Conservation (phyloP, 2,888 invertebrate species). For the Phyllotreta cruciferae region DNA sequence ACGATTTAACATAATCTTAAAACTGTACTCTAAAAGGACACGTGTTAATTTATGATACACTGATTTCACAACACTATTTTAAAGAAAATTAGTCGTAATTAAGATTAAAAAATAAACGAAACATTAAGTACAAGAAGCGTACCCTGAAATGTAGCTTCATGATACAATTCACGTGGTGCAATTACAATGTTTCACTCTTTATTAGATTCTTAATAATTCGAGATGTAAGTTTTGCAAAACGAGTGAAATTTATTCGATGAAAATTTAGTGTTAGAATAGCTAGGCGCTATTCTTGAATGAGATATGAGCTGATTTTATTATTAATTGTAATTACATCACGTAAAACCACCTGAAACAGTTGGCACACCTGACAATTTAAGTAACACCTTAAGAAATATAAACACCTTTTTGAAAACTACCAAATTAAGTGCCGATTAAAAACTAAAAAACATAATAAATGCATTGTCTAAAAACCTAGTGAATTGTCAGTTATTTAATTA, state of each 20-base stretch:
- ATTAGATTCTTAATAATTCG: no score
- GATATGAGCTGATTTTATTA: no score
- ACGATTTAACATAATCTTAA: constrained; percentile 17
- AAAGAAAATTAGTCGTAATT: constrained; percentile 6
- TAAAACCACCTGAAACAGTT: no score
- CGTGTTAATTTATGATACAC: constrained; percentile 11
- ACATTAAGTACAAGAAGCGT: constrained; percentile 28
- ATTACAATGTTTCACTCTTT: no score
- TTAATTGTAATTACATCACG: no score
- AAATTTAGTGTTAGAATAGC: no score
- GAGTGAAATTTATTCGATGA: no score
- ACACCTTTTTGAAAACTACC: constrained; percentile 9
- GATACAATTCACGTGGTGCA: no score
- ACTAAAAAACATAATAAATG: constrained; percentile 52
- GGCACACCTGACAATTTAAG: constrained; percentile 19
- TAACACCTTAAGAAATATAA: constrained; percentile 26
- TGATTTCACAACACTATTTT: constrained; percentile 20
- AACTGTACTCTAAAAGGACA: constrained; percentile 10
- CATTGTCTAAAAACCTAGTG: constrained; percentile 49
- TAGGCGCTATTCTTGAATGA: no score
- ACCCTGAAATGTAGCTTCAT: constrained; percentile 5
- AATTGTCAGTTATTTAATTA: constrained; percentile 43
- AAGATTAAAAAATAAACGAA: constrained; percentile 15
- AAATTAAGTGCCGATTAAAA: constrained; percentile 6
- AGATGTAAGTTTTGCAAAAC: no score